phyloP scores from a whole-genome alignment of 2,797 vertebrate genomes.

The Eulemur albifrons region DNA sequence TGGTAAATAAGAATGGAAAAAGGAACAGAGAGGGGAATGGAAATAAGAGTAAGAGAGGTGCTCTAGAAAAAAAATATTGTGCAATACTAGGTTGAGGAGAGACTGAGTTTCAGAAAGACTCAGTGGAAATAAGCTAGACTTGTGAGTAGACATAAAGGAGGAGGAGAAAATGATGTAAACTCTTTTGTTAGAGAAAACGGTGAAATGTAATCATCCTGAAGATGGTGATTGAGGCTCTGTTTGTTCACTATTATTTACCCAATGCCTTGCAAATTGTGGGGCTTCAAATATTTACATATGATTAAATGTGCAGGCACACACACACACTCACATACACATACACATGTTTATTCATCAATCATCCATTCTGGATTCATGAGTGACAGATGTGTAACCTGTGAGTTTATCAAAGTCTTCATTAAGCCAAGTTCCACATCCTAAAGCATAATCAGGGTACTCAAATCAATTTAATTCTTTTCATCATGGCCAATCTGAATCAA shows the following conservation, averaged over 20 bases:
- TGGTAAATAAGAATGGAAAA: neutral
- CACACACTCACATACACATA: neutral
- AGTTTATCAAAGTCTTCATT: neutral
- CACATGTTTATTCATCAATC: neutral
- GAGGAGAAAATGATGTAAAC: neutral
- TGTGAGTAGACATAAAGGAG: neutral
- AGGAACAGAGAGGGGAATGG: neutral
- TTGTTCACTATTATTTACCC: neutral
- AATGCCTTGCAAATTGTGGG: neutral
- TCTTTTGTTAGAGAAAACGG: neutral
- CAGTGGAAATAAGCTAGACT: neutral
- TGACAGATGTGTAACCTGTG: neutral
- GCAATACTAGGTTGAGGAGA: neutral
- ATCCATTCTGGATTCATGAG: neutral
- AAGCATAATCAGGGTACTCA: neutral
- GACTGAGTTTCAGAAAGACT: neutral
- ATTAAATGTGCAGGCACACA: neutral
- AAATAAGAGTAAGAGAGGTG: neutral
- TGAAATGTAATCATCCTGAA: neutral
- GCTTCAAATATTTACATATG: neutral
- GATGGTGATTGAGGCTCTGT: neutral
- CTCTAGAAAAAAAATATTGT: neutral
- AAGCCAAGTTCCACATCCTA: neutral
- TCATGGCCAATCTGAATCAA: neutral
- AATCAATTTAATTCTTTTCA: neutral